Conservation (phyloP, 2,888 invertebrate genomes). For the Oasisia sp. region DNA sequence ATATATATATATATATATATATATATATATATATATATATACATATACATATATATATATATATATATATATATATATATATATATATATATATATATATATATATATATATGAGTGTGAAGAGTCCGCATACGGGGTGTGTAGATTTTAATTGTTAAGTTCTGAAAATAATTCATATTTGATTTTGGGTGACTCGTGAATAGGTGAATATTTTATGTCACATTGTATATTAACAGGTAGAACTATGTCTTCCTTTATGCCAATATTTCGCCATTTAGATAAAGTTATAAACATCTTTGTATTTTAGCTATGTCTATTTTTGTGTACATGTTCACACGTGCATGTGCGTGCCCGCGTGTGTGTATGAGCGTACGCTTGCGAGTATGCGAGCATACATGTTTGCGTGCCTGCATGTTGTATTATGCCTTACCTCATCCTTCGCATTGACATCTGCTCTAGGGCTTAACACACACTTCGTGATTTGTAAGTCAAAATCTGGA, state of each 20-base stretch:
- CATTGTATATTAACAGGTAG: too few relatives aligned
- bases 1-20: slow-evolving; percentile 7
- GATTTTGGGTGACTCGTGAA: too few relatives aligned
- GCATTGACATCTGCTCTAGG: slow-evolving; percentile 47
- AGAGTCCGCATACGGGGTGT: too few relatives aligned
- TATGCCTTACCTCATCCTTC: slow-evolving; percentile 51
- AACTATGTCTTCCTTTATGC: too few relatives aligned
- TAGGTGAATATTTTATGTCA: too few relatives aligned
- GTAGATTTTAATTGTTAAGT: neutral
- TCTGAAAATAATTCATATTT: too few relatives aligned
- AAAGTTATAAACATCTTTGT: too few relatives aligned
- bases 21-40: slow-evolving; percentile 23
- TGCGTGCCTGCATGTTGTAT: neutral
- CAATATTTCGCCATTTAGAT: too few relatives aligned
- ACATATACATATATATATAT: slow-evolving; percentile 19
- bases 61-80: too few relatives aligned
- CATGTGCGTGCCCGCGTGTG: neutral
- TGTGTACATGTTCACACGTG: neutral
- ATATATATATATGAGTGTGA: too few relatives aligned
- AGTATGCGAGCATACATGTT: neutral
- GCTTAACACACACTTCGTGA: slow-evolving; percentile 50
- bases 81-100: too few relatives aligned
- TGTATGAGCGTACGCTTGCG: neutral
- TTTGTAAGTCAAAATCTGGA: slow-evolving; percentile 39
- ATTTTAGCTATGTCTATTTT: neutral